Base-by-base conservation (phyloP, 2,797 vertebrate species). In the Chiroxiphia lanceolata region DNA sequence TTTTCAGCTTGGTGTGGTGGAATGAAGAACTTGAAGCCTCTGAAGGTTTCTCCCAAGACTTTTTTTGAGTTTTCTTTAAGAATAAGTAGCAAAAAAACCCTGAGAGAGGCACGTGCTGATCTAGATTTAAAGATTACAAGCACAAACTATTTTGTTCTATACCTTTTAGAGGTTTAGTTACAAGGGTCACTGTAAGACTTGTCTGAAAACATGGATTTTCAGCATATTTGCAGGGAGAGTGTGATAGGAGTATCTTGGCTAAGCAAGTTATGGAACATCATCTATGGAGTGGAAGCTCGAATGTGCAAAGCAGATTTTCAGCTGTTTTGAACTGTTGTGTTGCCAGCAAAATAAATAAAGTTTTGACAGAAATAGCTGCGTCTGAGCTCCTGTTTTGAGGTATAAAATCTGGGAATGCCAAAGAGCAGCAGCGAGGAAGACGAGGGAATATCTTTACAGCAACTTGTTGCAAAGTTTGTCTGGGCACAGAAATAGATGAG, bases 271-370 rank as follows among this genome's bases (percentile, higher is more conserved):
- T 38, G 57, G 83, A 84, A 74, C 36, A 51, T 36, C 60, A 70
- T 71, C 67, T 33, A 26, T 44, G 29, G 9, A 40, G 33, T 67
- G 59, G 71, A 77, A 84, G 45, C 25, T 65, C 0, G 1, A 79
- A 90, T 48, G 47, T 51, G 68, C 70, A 90, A 79, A 94, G 60
- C 51, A 89, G 77, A 57, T 83, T 89, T 92, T 95, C 51, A 74
- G 40, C 63, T 90, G 86, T 38, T 71, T 64, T 84, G 72, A 94
- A 57, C 50, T 76, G 42, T 67, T 51, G 27, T 42, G n/a, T 11
- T 79, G 48, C 34, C 70, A 63, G 51, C 16, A 56, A 87, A 84
- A 91, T 53, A 78, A 90, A 67, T 78, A 59, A 34, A 33, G 19
- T 31, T 76, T 67, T 61, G 70, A 44, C n/a, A 89, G 0, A 29